Evolutionary conservation across 2,888 invertebrate species (phyloP).

Genomic region (Sinelater perroti): DNA sequence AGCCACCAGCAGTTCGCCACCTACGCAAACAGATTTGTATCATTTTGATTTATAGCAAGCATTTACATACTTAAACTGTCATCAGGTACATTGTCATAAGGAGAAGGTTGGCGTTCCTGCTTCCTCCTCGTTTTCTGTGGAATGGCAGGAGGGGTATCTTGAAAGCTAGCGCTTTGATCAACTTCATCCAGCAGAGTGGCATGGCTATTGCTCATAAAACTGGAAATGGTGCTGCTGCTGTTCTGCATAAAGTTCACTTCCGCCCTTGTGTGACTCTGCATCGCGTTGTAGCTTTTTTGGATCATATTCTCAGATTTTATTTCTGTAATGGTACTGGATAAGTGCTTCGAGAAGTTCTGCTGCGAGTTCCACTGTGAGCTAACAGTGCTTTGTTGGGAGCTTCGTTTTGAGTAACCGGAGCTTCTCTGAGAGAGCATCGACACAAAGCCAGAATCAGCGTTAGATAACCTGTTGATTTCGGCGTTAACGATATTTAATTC

Average conservation of each 20-base stretch:
- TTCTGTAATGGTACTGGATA: slow-evolving; percentile 42
- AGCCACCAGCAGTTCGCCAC: slow-evolving; percentile 56
- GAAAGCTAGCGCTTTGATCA: slow-evolving; percentile 42
- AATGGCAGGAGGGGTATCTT: slow-evolving; percentile 65
- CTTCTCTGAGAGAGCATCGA: slow-evolving; percentile 71
- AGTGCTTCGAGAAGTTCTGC: slow-evolving; percentile 40
- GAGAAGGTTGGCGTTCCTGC: slow-evolving; percentile 70
- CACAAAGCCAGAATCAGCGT: slow-evolving; percentile 68
- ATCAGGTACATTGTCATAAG: slow-evolving; percentile 74
- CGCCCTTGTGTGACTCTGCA: slow-evolving; percentile 23
- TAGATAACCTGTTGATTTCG: slow-evolving; percentile 57
- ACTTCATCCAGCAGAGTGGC: slow-evolving; percentile 39
- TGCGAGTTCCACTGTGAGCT: slow-evolving; percentile 58
- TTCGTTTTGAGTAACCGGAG: slow-evolving; percentile 68
- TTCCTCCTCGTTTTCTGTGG: slow-evolving; percentile 69
- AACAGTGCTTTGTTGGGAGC: slow-evolving; percentile 68
- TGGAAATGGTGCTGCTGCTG: slow-evolving; percentile 24
- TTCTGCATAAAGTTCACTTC: slow-evolving; percentile 27
- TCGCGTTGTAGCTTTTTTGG: slow-evolving; percentile 40
- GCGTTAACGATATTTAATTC: slow-evolving; percentile 46
- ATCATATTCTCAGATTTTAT: slow-evolving; percentile 51
- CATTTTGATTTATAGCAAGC: background rate
- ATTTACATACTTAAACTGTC: slow-evolving; percentile 43
- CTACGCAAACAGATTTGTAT: slow-evolving; percentile 35
- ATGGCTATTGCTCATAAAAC: slow-evolving; percentile 29